Evolutionary conservation across 2,797 vertebrate species (phyloP).

Genomic region (Halcyon chelicuti): DNA sequence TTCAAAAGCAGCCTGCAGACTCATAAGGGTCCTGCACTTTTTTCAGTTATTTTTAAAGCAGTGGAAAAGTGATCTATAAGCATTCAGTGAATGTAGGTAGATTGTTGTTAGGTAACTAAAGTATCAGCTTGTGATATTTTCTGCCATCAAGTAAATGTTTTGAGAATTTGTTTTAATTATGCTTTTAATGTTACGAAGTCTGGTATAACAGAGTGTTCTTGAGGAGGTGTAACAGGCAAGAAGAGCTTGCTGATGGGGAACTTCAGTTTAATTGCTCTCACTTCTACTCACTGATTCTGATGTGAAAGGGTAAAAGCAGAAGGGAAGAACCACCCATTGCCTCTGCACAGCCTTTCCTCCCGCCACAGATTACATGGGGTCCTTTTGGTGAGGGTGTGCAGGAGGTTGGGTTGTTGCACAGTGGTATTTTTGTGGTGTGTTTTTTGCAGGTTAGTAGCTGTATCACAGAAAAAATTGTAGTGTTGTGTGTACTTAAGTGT

Average conservation of each 20-base stretch:
- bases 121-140: background rate
- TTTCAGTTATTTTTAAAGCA: background rate
- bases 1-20: background rate
- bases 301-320: background rate
- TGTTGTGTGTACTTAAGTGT: background rate
- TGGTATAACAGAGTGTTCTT: background rate
- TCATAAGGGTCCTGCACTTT: rapidly evolving
- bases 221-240: background rate
- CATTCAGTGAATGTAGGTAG: background rate
- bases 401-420: background rate
- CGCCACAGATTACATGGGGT: background rate
- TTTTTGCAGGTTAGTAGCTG: background rate
- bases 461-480: background rate
- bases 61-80: background rate
- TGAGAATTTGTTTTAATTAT: background rate
- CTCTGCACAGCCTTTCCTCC: background rate
- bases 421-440: background rate
- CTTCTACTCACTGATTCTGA: background rate
- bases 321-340: background rate
- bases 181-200: background rate
- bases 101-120: background rate
- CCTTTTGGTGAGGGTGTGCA: background rate
- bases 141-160: background rate
- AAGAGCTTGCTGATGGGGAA: background rate
- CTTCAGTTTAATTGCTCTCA: background rate